Base-by-base conservation (phyloP, 2,113 vertebrate genomes). In the Peromyscus maniculatus region DNA sequence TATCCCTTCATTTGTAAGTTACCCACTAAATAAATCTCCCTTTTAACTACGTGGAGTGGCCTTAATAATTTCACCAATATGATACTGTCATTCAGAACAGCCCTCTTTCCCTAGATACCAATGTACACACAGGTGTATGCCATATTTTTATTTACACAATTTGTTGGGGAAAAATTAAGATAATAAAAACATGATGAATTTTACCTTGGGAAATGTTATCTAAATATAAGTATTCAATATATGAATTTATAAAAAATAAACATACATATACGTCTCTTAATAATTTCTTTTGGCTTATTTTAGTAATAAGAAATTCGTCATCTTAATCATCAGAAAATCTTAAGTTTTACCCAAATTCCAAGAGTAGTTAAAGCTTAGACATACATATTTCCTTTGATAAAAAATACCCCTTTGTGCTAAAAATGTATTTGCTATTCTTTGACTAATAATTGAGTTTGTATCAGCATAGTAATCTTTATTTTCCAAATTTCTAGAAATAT, bases 381-480 rank as follows among this genome's bases (percentile, higher is more conserved):
- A 95, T 89, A 9, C 74, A 78, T 7, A 74, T 91, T 92, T 96
- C 39, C 88, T 92, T 26, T 89, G 39, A 17, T 89, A 28, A 97
- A 96, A 95, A 89, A 21, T 24, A n/a, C 10, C 66, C 1, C 89
- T 80, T 93, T 59, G 87, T 80, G 24, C 24, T 95, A 33, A 96
- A 93, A 75, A 80, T 39, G 43, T 86, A 93, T 87, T 75, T 89
- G 28, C 46, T 84, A 80, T 91, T 19, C 13, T 89, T 46, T 92
- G 9, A 19, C 9, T 28, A 74, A 28, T 90, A 74, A 91, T 5
- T 90, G 71, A 93, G 31, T 64, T 91, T 94, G 11, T 46, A 92
- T 95, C n/a, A 77, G 59, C 17, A 67, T 78, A 86, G 72, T 91
- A 95, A 95, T 91, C 52, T 64, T 97, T 86, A 94, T 64, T 95